Evolutionary conservation across 2,888 invertebrate genomes (phyloP), one percentile per base, ranked within the genome.

Genomic region (Pachydiplax longipennis): DNA sequence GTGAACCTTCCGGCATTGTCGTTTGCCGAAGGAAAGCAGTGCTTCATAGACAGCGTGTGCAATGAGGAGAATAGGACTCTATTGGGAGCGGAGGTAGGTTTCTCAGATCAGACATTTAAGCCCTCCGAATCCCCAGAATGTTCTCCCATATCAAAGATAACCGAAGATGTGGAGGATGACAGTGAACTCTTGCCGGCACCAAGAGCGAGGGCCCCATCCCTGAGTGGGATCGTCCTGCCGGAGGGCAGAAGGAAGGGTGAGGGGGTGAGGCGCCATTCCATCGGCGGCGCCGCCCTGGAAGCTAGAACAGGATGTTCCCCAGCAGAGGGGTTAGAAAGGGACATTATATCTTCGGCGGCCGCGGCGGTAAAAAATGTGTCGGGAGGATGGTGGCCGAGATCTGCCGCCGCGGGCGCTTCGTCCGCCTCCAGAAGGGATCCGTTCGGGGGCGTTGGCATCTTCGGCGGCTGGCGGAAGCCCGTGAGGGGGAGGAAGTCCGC

Each of bases 401-500:
- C 87, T n/a, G 40, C 8, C 37, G 37, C 25, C 37, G 4, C 8
- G n/a, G 37, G 37, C 37, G 58, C 87, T 35, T 61, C 87, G 18
- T 4, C 87, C 37, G 13, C 37, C 37, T 87, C 87, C 61, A 87
- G 87, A 37, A 87, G 31, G 37, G 87, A 87, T 35, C 37, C 87
- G n/a, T 65, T 87, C 65, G 87, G 87, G 61, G 87, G 87, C 65
- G 87, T 58, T 61, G 87, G 87, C 22, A 65, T 87, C 87, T 87
- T 87, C 40, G 87, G 87, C 40, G 87, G 87, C 58, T 87, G 87
- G 87, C 61, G 87, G 87, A 87, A 87, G 87, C 87, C 87, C 4
- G 87, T 87, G 37, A 87, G 87, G 61, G 87, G 87, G 37, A 87
- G 87, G 87, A 87, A 87, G 87, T 87, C 87, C 65, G 87, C 61